Percentiles rank a stretch among this genome's conserved stretches.
Evolutionary conservation across 2,797 vertebrate genomes (phyloP).

Genomic region (Apodemus agrarius): DNA sequence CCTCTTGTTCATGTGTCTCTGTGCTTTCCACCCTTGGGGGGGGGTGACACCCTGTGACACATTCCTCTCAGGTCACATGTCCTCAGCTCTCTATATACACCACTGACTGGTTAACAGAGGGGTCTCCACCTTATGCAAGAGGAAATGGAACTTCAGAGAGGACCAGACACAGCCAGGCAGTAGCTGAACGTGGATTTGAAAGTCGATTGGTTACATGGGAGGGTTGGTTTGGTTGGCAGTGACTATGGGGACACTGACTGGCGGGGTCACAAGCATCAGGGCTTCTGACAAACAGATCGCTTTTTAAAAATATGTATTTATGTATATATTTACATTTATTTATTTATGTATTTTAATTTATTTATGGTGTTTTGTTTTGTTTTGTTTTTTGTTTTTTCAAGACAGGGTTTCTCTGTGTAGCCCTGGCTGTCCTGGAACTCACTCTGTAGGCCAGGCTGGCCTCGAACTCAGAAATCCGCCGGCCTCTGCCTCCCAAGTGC

Average conservation of each 20-base stretch:
- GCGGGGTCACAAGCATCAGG: not conserved
- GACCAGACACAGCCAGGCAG: not conserved
- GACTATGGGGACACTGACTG: not conserved
- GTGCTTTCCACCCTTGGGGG: not conserved
- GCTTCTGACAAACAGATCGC: not conserved
- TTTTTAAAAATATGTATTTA: not conserved
- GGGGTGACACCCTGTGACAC: fast-evolving
- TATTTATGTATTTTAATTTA: not conserved
- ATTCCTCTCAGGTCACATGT: not conserved
- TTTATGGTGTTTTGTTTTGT: not conserved
- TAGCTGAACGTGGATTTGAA: not conserved
- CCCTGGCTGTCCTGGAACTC: too few relatives aligned
- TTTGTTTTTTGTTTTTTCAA: not conserved
- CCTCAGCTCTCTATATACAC: too few relatives aligned
- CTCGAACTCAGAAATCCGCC: too few relatives aligned
- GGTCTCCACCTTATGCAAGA: not conserved
- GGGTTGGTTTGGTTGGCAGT: not conserved
- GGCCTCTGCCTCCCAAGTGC: too few relatives aligned
- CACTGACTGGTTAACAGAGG: too few relatives aligned
- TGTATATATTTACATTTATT: too few relatives aligned
- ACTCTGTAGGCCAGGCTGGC: too few relatives aligned
- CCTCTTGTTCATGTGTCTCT: not conserved
- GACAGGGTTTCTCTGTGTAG: not conserved
- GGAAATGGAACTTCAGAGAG: not conserved
- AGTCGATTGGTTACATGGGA: not conserved